These are phyloP conservation scores for Terrapene triunguis DNA, from an alignment of 2,113 vertebrate genomes.

Conservation along the genomic window DNA sequence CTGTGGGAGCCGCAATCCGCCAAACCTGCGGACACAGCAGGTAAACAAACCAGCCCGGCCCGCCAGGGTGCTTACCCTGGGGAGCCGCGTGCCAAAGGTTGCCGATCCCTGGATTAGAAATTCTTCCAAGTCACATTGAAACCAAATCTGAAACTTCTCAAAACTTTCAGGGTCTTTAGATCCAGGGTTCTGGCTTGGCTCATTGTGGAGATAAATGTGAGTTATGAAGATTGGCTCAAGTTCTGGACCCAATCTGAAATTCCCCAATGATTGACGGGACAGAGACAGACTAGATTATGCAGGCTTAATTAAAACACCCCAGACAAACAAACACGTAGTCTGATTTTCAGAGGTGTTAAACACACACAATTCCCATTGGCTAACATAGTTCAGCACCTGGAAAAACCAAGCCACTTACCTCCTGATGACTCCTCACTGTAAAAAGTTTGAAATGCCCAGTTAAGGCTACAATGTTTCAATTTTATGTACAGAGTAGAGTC, in stretches of 20 bases:
- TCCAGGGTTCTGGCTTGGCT: neutral
- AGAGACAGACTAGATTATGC: neutral
- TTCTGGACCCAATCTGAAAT: neutral
- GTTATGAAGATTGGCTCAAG: neutral
- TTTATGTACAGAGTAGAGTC: neutral
- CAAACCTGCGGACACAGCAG: accelerated
- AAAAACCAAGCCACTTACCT: neutral
- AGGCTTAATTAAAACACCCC: neutral
- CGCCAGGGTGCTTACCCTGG: too few relatives aligned
- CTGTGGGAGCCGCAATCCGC: too few relatives aligned
- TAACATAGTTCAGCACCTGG: neutral
- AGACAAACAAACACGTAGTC: neutral
- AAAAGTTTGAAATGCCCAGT: neutral
- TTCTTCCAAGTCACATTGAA: neutral
- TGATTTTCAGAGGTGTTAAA: neutral
- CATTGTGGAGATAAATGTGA: neutral
- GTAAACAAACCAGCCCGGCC: too few relatives aligned
- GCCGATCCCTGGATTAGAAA: neutral
- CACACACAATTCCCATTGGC: neutral
- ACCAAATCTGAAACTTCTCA: conserved; percentile 5
- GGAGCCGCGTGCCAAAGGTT: too few relatives aligned
- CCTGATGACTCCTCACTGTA: neutral
- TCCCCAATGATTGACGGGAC: neutral
- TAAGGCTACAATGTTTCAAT: neutral
- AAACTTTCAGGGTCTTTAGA: neutral